Evolutionary conservation across 2,888 invertebrate species (phyloP), one percentile per base, ranked within the genome.

Genomic region (Amblyjoppa fuscipennis): DNA sequence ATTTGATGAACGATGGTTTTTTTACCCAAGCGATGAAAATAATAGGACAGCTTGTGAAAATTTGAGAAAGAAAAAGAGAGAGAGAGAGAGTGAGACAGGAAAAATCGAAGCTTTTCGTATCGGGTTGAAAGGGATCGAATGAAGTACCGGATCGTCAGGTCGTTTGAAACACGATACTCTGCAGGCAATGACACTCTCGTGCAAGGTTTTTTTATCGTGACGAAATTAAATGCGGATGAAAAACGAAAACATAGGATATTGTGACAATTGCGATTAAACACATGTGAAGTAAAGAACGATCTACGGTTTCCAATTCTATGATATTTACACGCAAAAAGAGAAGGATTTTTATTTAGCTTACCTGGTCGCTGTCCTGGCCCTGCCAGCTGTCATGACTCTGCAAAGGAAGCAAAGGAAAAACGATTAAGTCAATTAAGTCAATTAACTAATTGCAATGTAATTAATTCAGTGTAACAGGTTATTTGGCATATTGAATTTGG

Each of bases 331-430:
- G 16, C 5, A 45, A 53, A 11, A 38, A 28, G 11, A 49, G n/a
- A 0, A 38, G 71, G 69, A 3, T 13, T 28, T 20, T n/a, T 45
- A n/a, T 34, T 28, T 28, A 68, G 71, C 95, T 95, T 92, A 96
- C 96, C 95, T 95, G 95, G 93, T 96, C 96, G 90, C 95, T 95
- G 91, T 96, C 95, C 90, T 95, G 95, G 85, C 95, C 95, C 91
- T 95, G 95, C 96, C 96, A 96, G 93, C 95, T 96, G 94, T 96
- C 96, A 89, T 95, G 95, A 90, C 95, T 95, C 96, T 96, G 95
- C 59, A 95, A 95, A 89, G 94, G 90, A 94, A 91, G 91, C 11
- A 90, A 88, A 88, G 87, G 85, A 81, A 76, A 59, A 75, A 68
- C 53, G 2, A 64, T 38, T 49, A 25, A 13, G 9, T 34, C 25